Evolutionary conservation across 2,797 vertebrate genomes (phyloP).

Genomic region (Rallus crepitans): DNA sequence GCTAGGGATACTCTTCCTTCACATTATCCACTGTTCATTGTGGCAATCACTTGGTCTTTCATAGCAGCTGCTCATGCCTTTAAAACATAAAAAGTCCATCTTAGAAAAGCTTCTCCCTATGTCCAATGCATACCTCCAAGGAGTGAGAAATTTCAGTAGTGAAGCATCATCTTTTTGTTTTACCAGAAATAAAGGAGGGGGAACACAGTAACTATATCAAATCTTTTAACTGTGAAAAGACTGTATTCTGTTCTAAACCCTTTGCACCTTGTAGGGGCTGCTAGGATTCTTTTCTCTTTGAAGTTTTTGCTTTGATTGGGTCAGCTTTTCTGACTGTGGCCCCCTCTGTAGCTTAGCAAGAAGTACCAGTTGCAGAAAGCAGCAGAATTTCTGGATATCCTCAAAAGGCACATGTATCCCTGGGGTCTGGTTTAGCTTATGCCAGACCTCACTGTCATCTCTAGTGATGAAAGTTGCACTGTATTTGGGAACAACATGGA

Average conservation of each 20-base stretch:
- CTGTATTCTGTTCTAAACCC: not conserved
- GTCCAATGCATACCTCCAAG: not conserved
- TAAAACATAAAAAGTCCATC: not conserved
- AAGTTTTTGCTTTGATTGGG: not conserved
- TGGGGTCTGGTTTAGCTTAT: not conserved
- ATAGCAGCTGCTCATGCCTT: conserved; percentile 7
- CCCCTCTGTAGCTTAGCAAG: not conserved
- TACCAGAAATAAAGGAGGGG: not conserved
- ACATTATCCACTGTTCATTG: not conserved
- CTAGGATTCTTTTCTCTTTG: not conserved
- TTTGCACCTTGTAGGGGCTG: not conserved
- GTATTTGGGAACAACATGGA: not conserved
- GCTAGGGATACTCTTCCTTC: not conserved
- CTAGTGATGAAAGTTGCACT: not conserved
- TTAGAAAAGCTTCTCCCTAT: not conserved
- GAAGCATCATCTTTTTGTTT: not conserved
- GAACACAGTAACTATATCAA: not conserved
- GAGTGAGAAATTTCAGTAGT: not conserved
- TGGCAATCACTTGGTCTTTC: conserved; percentile 14
- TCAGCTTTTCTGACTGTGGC: not conserved
- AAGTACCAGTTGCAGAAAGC: not conserved
- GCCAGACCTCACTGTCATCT: not conserved
- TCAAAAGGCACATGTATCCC: not conserved
- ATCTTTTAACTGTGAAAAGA: not conserved
- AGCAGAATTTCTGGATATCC: rapidly evolving